Conservation (phyloP, 2,113 vertebrate species). For the Callorhinus ursinus region DNA sequence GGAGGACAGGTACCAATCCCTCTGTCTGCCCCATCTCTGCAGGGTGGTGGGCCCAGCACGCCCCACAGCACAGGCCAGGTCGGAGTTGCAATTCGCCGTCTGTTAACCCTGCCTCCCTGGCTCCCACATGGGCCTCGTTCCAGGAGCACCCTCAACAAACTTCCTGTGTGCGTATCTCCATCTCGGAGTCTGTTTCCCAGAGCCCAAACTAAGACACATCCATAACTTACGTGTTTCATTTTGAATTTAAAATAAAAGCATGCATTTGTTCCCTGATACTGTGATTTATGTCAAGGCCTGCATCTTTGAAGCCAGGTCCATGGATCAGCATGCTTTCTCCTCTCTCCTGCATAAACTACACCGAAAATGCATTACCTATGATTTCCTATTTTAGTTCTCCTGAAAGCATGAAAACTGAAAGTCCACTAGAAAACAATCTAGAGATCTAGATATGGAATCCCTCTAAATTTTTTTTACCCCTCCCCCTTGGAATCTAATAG, state of each 20-base stretch:
- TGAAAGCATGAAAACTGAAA: not conserved
- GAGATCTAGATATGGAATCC: not conserved
- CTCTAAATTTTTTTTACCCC: not conserved
- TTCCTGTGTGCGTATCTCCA: not conserved
- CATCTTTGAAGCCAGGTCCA: not conserved
- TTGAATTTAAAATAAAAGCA: not conserved
- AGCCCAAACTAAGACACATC: not conserved
- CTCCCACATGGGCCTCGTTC: not conserved
- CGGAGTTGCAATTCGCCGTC: fast-evolving
- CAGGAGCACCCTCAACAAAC: not conserved
- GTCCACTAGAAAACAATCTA: not conserved
- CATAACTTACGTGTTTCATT: not conserved
- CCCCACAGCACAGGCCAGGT: fast-evolving
- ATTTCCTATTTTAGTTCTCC: not conserved
- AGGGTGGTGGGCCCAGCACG: fast-evolving
- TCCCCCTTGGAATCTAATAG: not conserved
- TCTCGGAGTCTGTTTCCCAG: not conserved
- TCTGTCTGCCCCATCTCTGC: not conserved
- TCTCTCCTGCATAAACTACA: not conserved
- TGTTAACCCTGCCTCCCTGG: not conserved
- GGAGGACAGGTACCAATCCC: not conserved
- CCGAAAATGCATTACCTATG: not conserved
- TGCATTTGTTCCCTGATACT: not conserved
- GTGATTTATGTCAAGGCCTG: not conserved
- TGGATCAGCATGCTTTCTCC: not conserved